phyloP scores from a whole-genome alignment of 2,888 invertebrate species.

The Lordiphosa fenestrarum region DNA sequence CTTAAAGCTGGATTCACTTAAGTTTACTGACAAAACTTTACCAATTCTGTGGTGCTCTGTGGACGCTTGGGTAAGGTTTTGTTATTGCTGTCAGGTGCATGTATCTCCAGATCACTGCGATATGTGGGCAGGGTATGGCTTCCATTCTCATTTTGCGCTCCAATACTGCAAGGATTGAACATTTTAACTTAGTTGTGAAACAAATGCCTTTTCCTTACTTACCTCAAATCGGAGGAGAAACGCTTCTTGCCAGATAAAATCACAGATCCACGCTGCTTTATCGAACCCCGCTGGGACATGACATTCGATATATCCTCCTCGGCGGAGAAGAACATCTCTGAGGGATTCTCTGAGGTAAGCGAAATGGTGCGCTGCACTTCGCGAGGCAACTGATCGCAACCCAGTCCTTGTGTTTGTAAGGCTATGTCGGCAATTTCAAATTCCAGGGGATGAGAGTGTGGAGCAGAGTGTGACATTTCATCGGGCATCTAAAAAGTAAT shows the following conservation, averaged over 20 bases:
- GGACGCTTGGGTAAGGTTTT: constrained; percentile 81
- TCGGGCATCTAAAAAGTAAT: constrained; percentile 73
- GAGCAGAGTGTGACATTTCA: constrained; percentile 80
- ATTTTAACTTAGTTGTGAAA: no score
- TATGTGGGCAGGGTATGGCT: constrained; percentile 81
- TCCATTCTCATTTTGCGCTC: constrained; percentile 77
- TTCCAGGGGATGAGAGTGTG: constrained; percentile 79
- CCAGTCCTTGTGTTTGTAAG: constrained; percentile 57
- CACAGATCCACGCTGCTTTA: constrained; percentile 78
- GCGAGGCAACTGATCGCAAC: constrained; percentile 73
- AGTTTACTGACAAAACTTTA: constrained; percentile 46
- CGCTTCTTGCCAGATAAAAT: constrained; percentile 79
- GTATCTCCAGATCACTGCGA: constrained; percentile 84
- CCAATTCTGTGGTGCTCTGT: constrained; percentile 80
- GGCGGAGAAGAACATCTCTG: constrained; percentile 95
- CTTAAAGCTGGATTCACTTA: constrained; percentile 1
- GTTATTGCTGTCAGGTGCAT: constrained; percentile 82
- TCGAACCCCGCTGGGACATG: constrained; percentile 76
- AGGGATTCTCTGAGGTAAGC: constrained; percentile 93
- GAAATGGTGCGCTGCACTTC: constrained; percentile 89
- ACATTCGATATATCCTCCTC: constrained; percentile 88
- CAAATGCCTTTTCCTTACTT: not conserved
- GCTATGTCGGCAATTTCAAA: constrained; percentile 80
- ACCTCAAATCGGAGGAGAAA: constrained; percentile 80
- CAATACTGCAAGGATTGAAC: constrained; percentile 55